These are phyloP conservation scores for Leptinotarsa undecemlineata DNA, from an alignment of 1,140 invertebrate genomes.

Conservation along the genomic window DNA sequence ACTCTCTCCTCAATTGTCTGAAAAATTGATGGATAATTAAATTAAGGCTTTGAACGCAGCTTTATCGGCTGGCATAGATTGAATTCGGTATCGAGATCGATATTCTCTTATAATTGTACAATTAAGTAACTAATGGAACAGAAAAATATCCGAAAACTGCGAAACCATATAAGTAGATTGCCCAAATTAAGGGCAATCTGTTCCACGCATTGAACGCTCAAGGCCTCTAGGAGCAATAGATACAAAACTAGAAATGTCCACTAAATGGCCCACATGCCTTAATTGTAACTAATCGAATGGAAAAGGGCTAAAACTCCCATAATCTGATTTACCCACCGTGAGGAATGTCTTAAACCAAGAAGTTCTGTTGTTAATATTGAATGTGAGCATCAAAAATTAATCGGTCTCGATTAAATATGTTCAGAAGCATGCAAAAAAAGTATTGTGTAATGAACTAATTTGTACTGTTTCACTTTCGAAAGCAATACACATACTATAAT, in stretches of 20 bases:
- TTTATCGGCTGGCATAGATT: background rate
- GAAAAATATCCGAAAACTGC: conserved; percentile 8
- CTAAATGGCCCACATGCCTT: conserved; percentile 11
- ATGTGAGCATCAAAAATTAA: too few relatives aligned
- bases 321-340: background rate
- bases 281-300: conserved; percentile 17
- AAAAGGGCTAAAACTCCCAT: conserved; percentile 4
- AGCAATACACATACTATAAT: too few relatives aligned
- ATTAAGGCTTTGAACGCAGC: background rate
- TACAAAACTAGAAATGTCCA: conserved; percentile 13
- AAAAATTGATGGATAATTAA: conserved; percentile 5
- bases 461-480: too few relatives aligned
- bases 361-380: too few relatives aligned
- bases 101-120: background rate
- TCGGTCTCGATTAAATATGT: too few relatives aligned
- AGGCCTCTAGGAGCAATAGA: conserved; percentile 1
- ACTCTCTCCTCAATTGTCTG: background rate
- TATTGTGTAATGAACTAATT: too few relatives aligned
- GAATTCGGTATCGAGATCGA: background rate
- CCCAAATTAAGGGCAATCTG: background rate
- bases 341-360: too few relatives aligned
- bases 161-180: conserved; percentile 9
- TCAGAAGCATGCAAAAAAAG: too few relatives aligned
- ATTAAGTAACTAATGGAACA: background rate
- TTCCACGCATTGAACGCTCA: background rate